phyloP scores from a whole-genome alignment of 2,113 vertebrate species.

The Nesogale talazaci region DNA sequence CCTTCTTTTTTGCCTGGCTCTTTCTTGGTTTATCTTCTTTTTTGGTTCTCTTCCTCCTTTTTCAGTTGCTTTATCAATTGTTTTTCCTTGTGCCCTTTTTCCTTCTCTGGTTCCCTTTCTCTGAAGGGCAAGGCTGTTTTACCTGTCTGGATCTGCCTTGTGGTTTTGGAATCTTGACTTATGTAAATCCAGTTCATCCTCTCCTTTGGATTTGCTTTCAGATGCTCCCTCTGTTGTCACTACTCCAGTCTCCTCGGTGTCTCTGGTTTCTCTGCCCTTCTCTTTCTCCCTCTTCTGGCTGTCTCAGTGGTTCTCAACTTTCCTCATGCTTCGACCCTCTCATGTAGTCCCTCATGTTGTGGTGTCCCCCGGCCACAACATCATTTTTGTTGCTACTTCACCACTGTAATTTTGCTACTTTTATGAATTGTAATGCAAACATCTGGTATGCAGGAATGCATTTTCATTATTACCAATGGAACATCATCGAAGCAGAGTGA shows the following conservation, averaged over 20 bases:
- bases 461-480: too few species aligned
- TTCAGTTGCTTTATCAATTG: conserved; percentile 88
- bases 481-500: too few species aligned
- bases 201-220: conserved; percentile 88
- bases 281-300: conserved; percentile 95
- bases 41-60: conserved; percentile 88
- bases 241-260: conserved; percentile 82
- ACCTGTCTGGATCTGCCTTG: conserved; percentile 96
- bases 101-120: conserved; percentile 89
- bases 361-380: too few species aligned
- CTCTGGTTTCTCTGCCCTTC: conserved; percentile 91
- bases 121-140: conserved; percentile 90
- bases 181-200: conserved; percentile 89
- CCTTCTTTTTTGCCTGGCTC: conserved; percentile 91
- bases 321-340: too few species aligned
- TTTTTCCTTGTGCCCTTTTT: conserved; percentile 91
- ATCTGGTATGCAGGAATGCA: too few species aligned
- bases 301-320: too few species aligned
- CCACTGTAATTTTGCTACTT: too few species aligned
- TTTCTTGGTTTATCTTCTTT: conserved; percentile 88
- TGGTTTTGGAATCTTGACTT: conserved; percentile 91
- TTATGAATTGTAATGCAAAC: too few species aligned
- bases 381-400: too few species aligned
- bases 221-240: conserved; percentile 73
- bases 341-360: too few species aligned